Evolutionary conservation across 2,888 invertebrate genomes (phyloP), one percentile per base, ranked within the genome.

Genomic region (Mesorhabditis sp.): DNA sequence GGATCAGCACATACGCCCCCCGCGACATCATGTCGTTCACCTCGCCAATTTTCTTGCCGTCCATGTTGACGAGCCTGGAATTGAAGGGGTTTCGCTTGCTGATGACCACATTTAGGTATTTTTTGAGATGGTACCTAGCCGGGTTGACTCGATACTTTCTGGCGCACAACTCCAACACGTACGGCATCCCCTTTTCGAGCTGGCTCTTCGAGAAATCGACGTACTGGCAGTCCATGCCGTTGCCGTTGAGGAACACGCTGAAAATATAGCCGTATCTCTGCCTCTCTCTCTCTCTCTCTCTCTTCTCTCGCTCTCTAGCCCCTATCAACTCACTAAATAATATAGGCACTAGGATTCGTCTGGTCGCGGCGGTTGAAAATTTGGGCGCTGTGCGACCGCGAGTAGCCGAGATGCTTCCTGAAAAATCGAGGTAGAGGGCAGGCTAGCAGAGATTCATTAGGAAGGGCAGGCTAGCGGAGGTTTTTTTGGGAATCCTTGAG

Each of bases 201-300:
- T 82, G 82, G 45, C 76, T 78, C 68, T 74, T 73, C 70, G 77
- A 74, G 70, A 82, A 82, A 66, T 77, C 76, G 67, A 82, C 73
- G 70, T 74, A 76, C 62, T 81, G 80, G 42, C 79, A 78, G 61
- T 79, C 78, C 78, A 82, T 78, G 62, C 82, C 82, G 62, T 80
- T 76, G 28, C 82, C 82, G 70, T 82, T 82, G 61, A 82, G 71
- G 67, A 82, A 82, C 4, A 79, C 78, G 72, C 80, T 81, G 71
- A 61, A 77, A 70, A 50, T 42, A 15, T 15, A 45, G n/a, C 1
- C 63, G 4, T 69, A 45, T 4, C n/a, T 69, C 13, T n/a, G n/a
- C n/a, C n/a, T n/a, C n/a, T n/a, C n/a, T n/a, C n/a, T n/a, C n/a
- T n/a, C n/a, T n/a, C n/a, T n/a, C n/a, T n/a, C n/a, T n/a, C n/a